Base-by-base conservation (phyloP, 2,797 vertebrate genomes). In the Sebastes miniatus region DNA sequence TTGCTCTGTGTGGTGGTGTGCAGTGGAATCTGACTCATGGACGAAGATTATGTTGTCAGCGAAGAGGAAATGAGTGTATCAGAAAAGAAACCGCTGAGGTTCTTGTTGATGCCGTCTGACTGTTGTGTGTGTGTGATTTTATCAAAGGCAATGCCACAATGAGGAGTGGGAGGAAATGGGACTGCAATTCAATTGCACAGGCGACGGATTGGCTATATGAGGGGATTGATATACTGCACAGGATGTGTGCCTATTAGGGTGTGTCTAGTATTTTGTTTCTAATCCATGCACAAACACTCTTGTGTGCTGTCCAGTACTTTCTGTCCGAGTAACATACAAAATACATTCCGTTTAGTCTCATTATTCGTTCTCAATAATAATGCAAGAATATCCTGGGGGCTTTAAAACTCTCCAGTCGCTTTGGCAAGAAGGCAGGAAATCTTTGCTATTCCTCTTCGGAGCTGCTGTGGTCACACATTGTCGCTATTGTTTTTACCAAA, bases 161-260 rank as follows among this genome's bases (percentile, higher is more conserved):
- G 14, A 69, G 31, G 25, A 77, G 29, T 22, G n/a, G 24, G 58
- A 83, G 86, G 71, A 85, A 80, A 82, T 80, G 43, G 76, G 56
- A 52, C 6, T 3, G 36, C 80, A 75, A 31, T 82, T 79, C 0
- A 73, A 36, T 80, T 56, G 3, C 8, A 31, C 66, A 25, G 47
- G 2, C 43, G 29, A 25, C 50, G 13, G 62, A 61, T 31, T 16
- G n/a, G 31, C n/a, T 47, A 0, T 24, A 43, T 34, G 58, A 27
- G 22, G 4, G 2, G 39, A n/a, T 10, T 59, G 43, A 77, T 56
- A 8, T 1, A 3, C 18, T 18, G 27, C 3, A 24, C 69, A 66
- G 18, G 7, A 4, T 59, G n/a, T 24, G 56, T 67, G 57, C 43
- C 12, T 43, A 1, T 39, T 0, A 61, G 81, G 71, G 64, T 57